Evolutionary conservation across 2,113 vertebrate genomes (phyloP), one percentile per base, ranked within the genome.

Genomic region (Neogale vison): DNA sequence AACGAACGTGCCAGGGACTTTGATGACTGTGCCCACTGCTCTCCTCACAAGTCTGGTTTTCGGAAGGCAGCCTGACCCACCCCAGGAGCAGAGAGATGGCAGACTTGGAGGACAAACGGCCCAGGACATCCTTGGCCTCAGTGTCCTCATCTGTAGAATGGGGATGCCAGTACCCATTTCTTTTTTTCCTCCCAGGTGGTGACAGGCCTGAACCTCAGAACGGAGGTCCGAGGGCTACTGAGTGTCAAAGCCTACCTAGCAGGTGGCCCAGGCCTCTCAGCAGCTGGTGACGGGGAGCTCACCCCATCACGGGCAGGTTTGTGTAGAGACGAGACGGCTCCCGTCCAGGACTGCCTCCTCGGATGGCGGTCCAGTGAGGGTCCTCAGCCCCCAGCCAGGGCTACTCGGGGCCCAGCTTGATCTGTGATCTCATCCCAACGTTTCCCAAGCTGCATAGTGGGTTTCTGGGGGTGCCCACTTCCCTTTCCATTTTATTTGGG

Each of bases 401-500:
- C 26, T 52, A 1, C 15, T 74, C 24, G 17, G 59, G 9, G n/a
- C n/a, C 61, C 91, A 12, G 26, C 63, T 47, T 42, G 55, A 26
- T 3, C 85, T 17, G 29, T 23, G 72, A 24, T 31, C 42, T 55
- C 55, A 18, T 17, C 59, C 7, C 4, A 57, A 82, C 26, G 67
- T 83, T 34, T 77, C 67, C 80, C 7, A 31, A 12, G 20, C 24
- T 34, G 39, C 50, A 42, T 42, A 24, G 20, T 6, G 34, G 36
- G 34, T 10, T 55, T 57, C 52, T 21, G 34, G 69, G 69, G 61
- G n/a, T 14, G 0, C 39, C 76, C 6, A 3, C 6, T 61, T 69
- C n/a, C 74, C 34, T 97, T 74, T 96, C 90, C 67, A 57, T 88
- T 82, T 93, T 97, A 87, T 52, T 92, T 96, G 29, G 15, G 26